These are phyloP conservation scores for Sakesphorus luctuosus DNA, from an alignment of 2,113 vertebrate genomes.

Conservation along the genomic window DNA sequence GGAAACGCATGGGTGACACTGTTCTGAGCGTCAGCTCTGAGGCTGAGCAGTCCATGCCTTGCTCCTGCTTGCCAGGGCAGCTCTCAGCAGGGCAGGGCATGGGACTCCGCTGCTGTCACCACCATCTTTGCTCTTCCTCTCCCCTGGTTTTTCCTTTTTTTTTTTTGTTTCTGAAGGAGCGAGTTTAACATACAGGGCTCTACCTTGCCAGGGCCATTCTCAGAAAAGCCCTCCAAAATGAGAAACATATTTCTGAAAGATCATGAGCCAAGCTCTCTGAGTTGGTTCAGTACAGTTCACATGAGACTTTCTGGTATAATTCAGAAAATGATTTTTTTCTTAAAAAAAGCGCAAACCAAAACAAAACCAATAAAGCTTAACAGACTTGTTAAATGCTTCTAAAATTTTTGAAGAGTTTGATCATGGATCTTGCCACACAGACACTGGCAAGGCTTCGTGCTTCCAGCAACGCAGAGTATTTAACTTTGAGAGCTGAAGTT, in stretches of 20 bases:
- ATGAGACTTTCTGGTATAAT: not conserved
- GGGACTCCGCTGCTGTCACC: not conserved
- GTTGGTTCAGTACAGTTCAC: not conserved
- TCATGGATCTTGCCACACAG: conserved; percentile 43
- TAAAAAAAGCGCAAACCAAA: not conserved
- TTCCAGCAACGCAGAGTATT: conserved; percentile 35
- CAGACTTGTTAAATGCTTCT: conserved; percentile 48
- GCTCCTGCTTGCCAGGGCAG: accelerated
- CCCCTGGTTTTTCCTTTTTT: not conserved
- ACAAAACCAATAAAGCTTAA: conserved; percentile 8
- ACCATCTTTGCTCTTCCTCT: not conserved
- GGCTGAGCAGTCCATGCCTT: not conserved
- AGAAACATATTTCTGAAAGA: conserved; percentile 6
- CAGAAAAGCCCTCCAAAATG: not conserved
- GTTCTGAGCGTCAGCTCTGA: conserved; percentile 71
- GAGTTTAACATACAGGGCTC: not conserved
- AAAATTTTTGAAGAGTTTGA: conserved; percentile 49
- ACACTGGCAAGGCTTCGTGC: conserved; percentile 2
- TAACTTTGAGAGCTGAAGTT: conserved; percentile 52
- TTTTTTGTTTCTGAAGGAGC: not conserved
- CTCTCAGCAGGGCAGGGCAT: not conserved
- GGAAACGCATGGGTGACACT: conserved; percentile 70
- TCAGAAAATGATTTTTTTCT: not conserved
- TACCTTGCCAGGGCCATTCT: not conserved
- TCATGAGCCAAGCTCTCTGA: not conserved